These are phyloP conservation scores for Drosophila limbata DNA, from an alignment of 2,888 invertebrate genomes.

Conservation along the genomic window DNA sequence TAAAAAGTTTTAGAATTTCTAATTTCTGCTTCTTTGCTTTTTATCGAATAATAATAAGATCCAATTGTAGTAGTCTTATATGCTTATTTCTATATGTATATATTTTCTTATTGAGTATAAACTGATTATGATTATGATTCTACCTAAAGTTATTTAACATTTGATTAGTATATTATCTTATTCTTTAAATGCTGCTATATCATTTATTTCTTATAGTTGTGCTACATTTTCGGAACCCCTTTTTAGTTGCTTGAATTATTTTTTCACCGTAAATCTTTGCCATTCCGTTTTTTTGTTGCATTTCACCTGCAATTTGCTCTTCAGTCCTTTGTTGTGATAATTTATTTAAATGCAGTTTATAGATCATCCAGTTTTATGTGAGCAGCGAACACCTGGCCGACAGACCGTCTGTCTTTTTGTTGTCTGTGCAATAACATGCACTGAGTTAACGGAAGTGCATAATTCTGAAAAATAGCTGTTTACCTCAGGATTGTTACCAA, in stretches of 20 bases:
- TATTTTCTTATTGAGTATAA: too few relatives aligned
- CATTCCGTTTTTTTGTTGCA: slow-evolving; percentile 5
- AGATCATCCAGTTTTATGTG: slow-evolving; percentile 43
- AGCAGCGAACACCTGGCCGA: slow-evolving; percentile 61
- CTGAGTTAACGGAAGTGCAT: slow-evolving; percentile 43
- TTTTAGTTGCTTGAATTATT: slow-evolving; percentile 4
- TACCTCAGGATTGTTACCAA: slow-evolving; percentile 21
- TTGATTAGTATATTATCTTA: too few relatives aligned
- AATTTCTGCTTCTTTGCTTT: too few relatives aligned
- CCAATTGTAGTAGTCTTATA: too few relatives aligned
- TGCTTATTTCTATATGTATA: too few relatives aligned
- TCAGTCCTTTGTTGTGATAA: slow-evolving; percentile 57
- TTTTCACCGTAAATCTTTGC: slow-evolving; percentile 10
- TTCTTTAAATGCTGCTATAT: too few relatives aligned
- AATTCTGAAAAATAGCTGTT: slow-evolving; percentile 43
- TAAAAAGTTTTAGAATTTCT: neutral
- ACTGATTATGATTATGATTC: too few relatives aligned
- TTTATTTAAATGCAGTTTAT: slow-evolving; percentile 74
- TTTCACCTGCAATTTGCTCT: slow-evolving; percentile 29
- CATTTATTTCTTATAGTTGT: too few relatives aligned
- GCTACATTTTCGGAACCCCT: too few relatives aligned
- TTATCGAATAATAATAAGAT: too few relatives aligned
- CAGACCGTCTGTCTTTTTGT: slow-evolving; percentile 7
- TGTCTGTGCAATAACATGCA: slow-evolving; percentile 49
- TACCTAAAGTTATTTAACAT: too few relatives aligned